Evolutionary conservation across 2,113 vertebrate genomes (phyloP).

Genomic region (Turdus rufiventris): DNA sequence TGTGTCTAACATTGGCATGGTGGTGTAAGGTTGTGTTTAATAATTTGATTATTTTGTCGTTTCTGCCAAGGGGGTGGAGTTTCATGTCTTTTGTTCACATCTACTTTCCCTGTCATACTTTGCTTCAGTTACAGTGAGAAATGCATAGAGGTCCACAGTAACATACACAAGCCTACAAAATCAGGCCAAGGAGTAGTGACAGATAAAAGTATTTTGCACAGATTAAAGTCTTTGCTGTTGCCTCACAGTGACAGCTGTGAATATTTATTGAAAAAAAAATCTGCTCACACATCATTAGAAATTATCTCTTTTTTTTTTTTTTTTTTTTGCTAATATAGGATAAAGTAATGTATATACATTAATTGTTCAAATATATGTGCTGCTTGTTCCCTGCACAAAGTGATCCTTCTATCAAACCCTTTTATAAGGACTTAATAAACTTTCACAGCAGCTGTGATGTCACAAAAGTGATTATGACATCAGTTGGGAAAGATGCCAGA

Average conservation of each 20-base stretch:
- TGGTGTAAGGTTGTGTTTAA: neutral
- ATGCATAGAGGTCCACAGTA: neutral
- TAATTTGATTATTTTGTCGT: neutral
- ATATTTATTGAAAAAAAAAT: neutral
- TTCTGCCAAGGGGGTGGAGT: neutral
- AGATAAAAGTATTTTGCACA: neutral
- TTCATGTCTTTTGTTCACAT: neutral
- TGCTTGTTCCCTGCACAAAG: neutral
- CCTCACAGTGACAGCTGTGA: neutral
- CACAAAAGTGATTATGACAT: constrained; percentile 28
- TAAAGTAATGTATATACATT: neutral
- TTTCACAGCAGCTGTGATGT: neutral
- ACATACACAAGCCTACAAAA: neutral
- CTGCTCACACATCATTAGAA: neutral
- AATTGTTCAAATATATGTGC: neutral
- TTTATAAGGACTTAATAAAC: neutral
- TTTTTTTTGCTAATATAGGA: neutral
- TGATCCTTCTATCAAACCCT: neutral
- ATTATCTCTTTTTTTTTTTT: neutral
- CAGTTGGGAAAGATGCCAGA: neutral
- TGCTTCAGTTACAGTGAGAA: neutral
- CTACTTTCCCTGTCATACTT: neutral
- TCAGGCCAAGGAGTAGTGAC: neutral
- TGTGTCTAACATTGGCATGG: neutral
- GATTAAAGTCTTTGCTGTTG: neutral